A percentile compares a stretch with the other conserved stretches of the same genome.
phyloP scores from a whole-genome alignment of 2,888 invertebrate species.

The Creontiades dilutus region DNA sequence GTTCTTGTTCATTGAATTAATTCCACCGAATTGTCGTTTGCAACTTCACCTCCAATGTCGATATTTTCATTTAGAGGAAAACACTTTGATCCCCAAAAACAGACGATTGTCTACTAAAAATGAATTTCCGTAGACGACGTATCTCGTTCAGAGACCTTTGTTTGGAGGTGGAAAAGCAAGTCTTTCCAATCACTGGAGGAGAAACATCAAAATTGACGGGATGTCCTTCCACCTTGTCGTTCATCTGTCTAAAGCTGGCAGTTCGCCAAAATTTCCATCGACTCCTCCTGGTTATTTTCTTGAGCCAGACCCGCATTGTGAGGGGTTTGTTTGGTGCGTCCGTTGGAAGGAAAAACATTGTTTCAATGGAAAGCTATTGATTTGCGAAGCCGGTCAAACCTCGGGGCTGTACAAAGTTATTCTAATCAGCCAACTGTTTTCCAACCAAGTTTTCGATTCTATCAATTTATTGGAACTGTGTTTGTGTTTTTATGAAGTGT shows the following conservation, averaged over 20 bases:
- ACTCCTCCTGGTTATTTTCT: background rate
- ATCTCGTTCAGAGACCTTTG: background rate
- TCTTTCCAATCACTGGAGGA: background rate
- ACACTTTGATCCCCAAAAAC: background rate
- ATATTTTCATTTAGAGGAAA: background rate
- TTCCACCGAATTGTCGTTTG: too few species aligned
- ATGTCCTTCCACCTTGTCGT: constrained; percentile 22
- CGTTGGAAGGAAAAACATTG: constrained; percentile 54
- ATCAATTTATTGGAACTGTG: background rate
- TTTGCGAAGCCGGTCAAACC: background rate
- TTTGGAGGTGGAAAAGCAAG: background rate
- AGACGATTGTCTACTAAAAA: background rate
- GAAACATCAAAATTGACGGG: constrained; percentile 27
- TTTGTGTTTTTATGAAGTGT: too few species aligned
- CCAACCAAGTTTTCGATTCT: background rate
- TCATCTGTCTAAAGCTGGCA: constrained; percentile 31
- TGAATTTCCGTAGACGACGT: background rate
- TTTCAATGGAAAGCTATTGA: constrained; percentile 48
- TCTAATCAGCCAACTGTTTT: constrained; percentile 41
- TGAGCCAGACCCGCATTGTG: background rate
- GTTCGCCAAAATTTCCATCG: constrained; percentile 43
- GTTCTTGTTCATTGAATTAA: too few species aligned
- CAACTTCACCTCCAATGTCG: too few species aligned
- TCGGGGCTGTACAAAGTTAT: constrained; percentile 8
- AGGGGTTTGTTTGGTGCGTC: constrained; percentile 22